A percentile compares a stretch with the other conserved stretches of the same genome.
These are phyloP conservation scores for Chrosomus eos DNA, from an alignment of 2,797 vertebrate species.

Conservation along the genomic window DNA sequence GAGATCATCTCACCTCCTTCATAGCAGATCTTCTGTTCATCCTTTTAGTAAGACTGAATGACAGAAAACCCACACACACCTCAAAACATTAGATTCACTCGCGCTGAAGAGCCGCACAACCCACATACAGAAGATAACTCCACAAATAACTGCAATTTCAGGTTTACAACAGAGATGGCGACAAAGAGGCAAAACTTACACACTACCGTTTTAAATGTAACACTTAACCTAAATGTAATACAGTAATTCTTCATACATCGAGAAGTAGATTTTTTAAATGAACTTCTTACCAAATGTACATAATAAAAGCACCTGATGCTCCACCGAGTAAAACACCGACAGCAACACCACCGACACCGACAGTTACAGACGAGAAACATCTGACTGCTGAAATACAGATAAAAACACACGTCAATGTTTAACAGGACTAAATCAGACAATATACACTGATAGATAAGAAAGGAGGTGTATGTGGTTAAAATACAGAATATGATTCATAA, in stretches of 20 bases:
- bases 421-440: background rate
- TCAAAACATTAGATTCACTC: too few species aligned
- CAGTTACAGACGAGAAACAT: background rate
- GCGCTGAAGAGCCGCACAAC: too few species aligned
- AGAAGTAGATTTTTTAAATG: background rate
- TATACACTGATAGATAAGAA: background rate
- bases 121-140: too few species aligned
- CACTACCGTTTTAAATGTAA: too few species aligned
- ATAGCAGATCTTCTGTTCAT: background rate
- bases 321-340: background rate
- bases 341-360: background rate
- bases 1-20: slow-evolving; percentile 1
- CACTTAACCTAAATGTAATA: too few species aligned
- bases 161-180: too few species aligned
- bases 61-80: too few species aligned
- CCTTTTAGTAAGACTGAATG: too few species aligned
- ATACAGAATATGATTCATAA: background rate
- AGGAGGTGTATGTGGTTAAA: background rate
- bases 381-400: background rate
- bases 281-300: background rate
- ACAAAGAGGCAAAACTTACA: too few species aligned
- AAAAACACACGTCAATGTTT: background rate
- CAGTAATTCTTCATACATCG: background rate
- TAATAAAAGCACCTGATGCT: background rate
- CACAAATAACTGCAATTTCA: too few species aligned